These are phyloP conservation scores for Cryptotis parvus DNA, from an alignment of 2,113 vertebrate species.

Conservation along the genomic window DNA sequence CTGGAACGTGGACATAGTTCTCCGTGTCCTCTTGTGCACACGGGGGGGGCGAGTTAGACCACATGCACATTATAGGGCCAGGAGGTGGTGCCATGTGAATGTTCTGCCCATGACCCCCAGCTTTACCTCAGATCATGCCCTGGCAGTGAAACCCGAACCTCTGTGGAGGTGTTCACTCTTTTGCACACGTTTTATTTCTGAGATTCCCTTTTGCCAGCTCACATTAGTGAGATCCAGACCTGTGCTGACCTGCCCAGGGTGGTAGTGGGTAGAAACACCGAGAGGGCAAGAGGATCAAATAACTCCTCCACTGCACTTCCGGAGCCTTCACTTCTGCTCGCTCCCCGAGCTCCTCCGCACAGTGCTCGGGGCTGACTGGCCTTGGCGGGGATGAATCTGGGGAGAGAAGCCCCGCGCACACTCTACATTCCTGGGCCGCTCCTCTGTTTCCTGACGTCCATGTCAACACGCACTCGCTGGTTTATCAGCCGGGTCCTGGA, in stretches of 20 bases:
- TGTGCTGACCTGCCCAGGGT: not conserved
- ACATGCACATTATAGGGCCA: not conserved
- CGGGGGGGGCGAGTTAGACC: too few species aligned
- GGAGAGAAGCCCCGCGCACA: not conserved
- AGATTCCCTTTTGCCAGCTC: not conserved
- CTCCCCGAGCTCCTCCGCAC: too few species aligned
- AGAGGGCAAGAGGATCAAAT: not conserved
- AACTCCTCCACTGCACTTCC: fast-evolving
- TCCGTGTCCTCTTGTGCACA: not conserved
- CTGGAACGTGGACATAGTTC: not conserved
- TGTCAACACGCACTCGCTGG: slow-evolving; percentile 75
- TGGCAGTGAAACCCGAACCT: too few species aligned
- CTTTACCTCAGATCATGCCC: not conserved
- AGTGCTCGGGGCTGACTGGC: not conserved
- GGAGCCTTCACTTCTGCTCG: not conserved
- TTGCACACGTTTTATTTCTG: not conserved
- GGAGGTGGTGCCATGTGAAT: fast-evolving
- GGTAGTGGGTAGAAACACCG: not conserved
- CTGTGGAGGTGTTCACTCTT: not conserved
- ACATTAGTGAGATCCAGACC: not conserved
- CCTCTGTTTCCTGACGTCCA: slow-evolving; percentile 24
- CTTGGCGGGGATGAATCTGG: not conserved
- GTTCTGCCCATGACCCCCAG: too few species aligned
- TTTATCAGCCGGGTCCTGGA: slow-evolving; percentile 84
- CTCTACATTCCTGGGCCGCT: slow-evolving; percentile 39